A percentile compares a stretch with the other conserved stretches of the same genome.
Conservation (phyloP, 1,140 invertebrate species). For the Cyphomyrmex costatus region DNA sequence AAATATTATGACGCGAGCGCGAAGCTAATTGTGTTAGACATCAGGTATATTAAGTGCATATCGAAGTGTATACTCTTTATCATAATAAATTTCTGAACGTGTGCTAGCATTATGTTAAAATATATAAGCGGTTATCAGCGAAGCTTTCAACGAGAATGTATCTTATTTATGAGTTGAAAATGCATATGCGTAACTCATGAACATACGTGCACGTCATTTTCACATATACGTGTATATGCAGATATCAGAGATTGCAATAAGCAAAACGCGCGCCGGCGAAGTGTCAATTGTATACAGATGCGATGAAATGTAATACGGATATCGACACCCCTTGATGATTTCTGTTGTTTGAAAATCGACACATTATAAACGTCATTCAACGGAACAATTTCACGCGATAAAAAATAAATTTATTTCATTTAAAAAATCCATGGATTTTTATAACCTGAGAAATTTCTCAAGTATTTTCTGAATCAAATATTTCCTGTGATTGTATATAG, state of each 20-base stretch:
- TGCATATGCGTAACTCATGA: constrained; percentile 13
- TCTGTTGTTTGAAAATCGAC: neutral
- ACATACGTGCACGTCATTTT: constrained; percentile 45
- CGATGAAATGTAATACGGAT: neutral
- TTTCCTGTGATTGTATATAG: neutral
- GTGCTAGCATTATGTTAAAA: neutral
- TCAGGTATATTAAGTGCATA: neutral
- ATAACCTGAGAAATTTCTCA: neutral
- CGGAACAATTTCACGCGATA: neutral
- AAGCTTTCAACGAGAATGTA: constrained; percentile 25
- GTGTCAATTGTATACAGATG: constrained; percentile 22
- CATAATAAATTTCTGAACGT: constrained; percentile 6
- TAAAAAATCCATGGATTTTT: neutral
- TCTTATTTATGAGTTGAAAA: constrained; percentile 48
- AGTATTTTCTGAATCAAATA: neutral
- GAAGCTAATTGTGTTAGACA: constrained; percentile 16
- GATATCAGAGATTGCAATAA: constrained; percentile 31
- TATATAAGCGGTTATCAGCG: constrained; percentile 30
- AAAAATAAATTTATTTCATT: constrained; percentile 1
- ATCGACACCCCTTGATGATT: constrained; percentile 9
- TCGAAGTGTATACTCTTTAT: neutral
- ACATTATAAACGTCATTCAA: neutral
- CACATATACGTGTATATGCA: neutral
- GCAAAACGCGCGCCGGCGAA: constrained; percentile 25
- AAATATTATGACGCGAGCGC: too few relatives aligned